Evolutionary conservation across 64 coral and sea anemone genomes (phyloP), one percentile per base, ranked within the genome.

Genomic region (Acropora tenuis): DNA sequence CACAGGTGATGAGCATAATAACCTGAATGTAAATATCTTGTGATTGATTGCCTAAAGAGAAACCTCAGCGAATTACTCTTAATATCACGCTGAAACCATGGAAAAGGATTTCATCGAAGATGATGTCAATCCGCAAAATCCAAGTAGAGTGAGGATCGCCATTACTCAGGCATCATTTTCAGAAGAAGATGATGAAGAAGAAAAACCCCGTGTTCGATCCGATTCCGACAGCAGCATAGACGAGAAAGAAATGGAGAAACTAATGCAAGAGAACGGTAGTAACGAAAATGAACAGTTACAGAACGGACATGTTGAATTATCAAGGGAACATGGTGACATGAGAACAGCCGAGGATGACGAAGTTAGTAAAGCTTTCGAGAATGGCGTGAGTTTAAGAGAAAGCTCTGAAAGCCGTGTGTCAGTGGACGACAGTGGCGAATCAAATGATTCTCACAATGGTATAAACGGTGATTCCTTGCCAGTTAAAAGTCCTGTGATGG

Each of bases 251-350:
- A 77, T 44, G 63, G 88, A 93, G 19, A 90, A 47, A 90, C 18
- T 71, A 44, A 84, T 49, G 46, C 50, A 95, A n/a, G 83, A 87
- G 20, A 63, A 75, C 18, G 53, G 30, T 2, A 47, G 74, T 1
- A 65, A 45, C 71, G 75, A 88, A 74, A 90, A 91, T 75, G 83
- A 84, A 57, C 92, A 94, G 60, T 75, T 89, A n/a, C 78, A 94
- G 46, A 76, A 89, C 43, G 59, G 65, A 19, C 72, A 17, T 45
- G 88, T 57, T 11, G 19, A 18, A 30, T 48, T 20, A 61, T 53
- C 63, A 2, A 58, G 58, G 77, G 18, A 89, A 58, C 48, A 43
- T 16, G 17, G 83, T 49, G 47, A 48, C 16, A 68, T 83, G 50
- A 77, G 41, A 47, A 58, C 53, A 30, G 50, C 47, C 12, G 76